Conservation (phyloP, 2,113 vertebrate genomes). For the Ctenodactylus gundi region DNA sequence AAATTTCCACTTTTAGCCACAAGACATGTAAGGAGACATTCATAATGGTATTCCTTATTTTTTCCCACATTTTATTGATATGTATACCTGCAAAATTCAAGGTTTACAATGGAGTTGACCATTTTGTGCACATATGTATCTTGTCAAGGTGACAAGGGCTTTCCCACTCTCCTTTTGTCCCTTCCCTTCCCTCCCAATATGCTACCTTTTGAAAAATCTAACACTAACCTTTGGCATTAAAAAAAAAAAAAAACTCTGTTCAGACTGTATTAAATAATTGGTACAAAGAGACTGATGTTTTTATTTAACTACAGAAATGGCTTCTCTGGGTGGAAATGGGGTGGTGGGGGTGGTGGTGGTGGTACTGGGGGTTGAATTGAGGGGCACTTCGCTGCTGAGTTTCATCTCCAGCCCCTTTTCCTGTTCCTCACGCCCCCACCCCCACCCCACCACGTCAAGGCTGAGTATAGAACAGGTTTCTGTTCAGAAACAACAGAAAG, state of each 20-base stretch:
- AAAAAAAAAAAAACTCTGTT: not conserved
- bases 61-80: too few species aligned
- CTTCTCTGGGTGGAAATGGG: not conserved
- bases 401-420: not conserved
- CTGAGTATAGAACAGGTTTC: too few species aligned
- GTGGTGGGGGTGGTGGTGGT: not conserved
- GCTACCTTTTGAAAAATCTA: conserved; percentile 46
- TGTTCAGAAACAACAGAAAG: too few species aligned
- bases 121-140: too few species aligned
- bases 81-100: too few species aligned
- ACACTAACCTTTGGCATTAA: not conserved
- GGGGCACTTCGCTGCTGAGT: not conserved
- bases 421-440: too few species aligned
- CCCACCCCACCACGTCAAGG: too few species aligned
- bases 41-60: conserved; percentile 9
- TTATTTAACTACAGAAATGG: conserved; percentile 1
- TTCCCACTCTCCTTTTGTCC: not conserved
- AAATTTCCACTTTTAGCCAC: conserved; percentile 24
- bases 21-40: conserved; percentile 22
- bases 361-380: not conserved
- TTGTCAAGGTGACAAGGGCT: not conserved
- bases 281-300: not conserved
- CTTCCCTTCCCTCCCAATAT: not conserved
- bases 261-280: not conserved
- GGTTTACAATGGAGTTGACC: too few species aligned